A percentile compares a stretch with the other conserved stretches of the same genome.
Evolutionary conservation across 2,888 invertebrate species (phyloP).

Genomic region (Strigamia transsilvanica): DNA sequence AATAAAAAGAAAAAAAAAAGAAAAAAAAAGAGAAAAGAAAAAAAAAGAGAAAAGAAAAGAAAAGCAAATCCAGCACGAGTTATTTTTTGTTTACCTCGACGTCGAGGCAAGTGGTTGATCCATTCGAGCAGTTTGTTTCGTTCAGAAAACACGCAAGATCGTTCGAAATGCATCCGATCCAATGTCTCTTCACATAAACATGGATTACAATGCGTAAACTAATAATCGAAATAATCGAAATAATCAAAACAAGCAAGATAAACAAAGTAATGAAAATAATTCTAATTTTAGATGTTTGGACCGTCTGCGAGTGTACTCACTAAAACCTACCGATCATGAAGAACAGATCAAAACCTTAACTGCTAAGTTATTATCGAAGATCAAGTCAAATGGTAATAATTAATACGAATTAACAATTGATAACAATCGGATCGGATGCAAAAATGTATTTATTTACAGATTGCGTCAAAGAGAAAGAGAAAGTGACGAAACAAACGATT

Average conservation of each 20-base stretch:
- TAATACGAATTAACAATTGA: too few relatives aligned
- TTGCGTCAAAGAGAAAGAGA: not conserved
- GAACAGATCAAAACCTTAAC: constrained; percentile 43
- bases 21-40: too few relatives aligned
- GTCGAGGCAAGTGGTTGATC: not conserved
- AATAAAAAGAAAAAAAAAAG: not conserved
- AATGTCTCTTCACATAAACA: not conserved
- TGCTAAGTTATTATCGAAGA: constrained; percentile 28
- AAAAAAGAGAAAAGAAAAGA: not conserved
- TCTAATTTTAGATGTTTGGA: constrained; percentile 16
- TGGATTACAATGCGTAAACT: not conserved
- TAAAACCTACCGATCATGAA: constrained; percentile 16
- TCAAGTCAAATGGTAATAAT: constrained; percentile 35
- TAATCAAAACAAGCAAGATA: too few relatives aligned
- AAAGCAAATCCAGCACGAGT: constrained; percentile 28
- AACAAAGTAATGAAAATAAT: too few relatives aligned
- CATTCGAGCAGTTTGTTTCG: not conserved
- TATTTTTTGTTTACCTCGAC: not conserved
- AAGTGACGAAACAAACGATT: not conserved
- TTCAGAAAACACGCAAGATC: not conserved
- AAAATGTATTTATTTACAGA: too few relatives aligned
- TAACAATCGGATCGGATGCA: too few relatives aligned
- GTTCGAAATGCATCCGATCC: not conserved
- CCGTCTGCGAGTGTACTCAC: not conserved
- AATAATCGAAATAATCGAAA: not conserved